These are phyloP conservation scores for Aleiodes sp. DNA, from an alignment of 1,140 invertebrate species.

Conservation along the genomic window DNA sequence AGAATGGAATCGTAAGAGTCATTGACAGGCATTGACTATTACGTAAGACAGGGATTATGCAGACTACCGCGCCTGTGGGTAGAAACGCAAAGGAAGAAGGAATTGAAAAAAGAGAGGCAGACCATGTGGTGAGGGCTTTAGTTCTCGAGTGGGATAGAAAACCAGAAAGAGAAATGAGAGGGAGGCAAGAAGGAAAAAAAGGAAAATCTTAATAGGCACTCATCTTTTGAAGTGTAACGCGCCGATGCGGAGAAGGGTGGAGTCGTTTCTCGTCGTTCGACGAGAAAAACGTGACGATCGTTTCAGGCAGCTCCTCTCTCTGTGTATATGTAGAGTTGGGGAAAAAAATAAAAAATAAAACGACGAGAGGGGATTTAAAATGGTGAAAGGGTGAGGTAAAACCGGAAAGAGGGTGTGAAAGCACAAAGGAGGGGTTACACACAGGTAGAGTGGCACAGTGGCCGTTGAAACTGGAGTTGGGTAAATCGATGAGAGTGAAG, in stretches of 20 bases:
- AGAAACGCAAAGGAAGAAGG: background rate
- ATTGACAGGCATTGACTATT: background rate
- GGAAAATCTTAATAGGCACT: constrained; percentile 3
- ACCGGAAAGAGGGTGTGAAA: background rate
- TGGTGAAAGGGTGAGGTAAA: background rate
- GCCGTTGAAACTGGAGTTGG: background rate
- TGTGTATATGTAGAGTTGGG: no score
- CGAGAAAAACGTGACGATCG: background rate
- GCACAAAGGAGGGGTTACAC: background rate
- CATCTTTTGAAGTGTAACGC: background rate
- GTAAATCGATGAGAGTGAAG: background rate
- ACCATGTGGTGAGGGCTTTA: background rate
- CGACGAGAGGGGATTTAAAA: no score
- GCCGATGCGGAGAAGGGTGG: constrained; percentile 6
- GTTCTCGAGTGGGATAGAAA: background rate
- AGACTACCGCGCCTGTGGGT: background rate
- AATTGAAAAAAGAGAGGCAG: background rate
- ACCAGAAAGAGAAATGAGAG: background rate
- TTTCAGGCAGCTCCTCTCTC: no score
- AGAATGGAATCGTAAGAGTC: background rate
- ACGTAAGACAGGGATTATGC: background rate
- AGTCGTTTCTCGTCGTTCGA: constrained; percentile 4
- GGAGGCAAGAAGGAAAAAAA: background rate
- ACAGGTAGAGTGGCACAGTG: background rate
- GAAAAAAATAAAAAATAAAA: no score